phyloP scores from a whole-genome alignment of 2,797 vertebrate genomes.

The Paedocypris micromegethes region DNA sequence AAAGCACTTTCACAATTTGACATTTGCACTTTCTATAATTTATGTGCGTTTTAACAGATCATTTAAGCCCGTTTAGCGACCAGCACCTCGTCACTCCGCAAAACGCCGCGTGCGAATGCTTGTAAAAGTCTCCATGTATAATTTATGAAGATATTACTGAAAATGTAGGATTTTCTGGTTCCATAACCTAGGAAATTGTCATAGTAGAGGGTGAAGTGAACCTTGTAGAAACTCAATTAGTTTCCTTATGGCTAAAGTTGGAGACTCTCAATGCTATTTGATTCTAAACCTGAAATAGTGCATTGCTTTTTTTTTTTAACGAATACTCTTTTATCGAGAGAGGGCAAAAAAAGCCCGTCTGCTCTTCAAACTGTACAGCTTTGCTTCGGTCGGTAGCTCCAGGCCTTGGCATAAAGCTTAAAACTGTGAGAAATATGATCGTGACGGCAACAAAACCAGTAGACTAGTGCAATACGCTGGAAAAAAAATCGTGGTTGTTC shows the following conservation, averaged over 20 bases:
- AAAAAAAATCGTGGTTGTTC: conserved; percentile 26
- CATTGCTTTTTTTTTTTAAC: conserved; percentile 47
- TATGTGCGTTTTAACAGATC: no score
- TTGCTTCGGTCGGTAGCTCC: conserved; percentile 37
- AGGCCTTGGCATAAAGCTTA: conserved; percentile 27
- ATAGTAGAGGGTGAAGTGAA: conserved; percentile 30
- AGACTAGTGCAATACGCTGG: conserved; percentile 29
- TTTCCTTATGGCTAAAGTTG: conserved; percentile 29
- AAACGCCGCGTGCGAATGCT: conserved; percentile 14
- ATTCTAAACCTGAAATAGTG: conserved; percentile 43
- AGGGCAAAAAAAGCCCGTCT: conserved; percentile 35
- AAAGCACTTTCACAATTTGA: no score
- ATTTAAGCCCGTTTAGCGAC: background rate
- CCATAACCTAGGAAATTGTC: conserved; percentile 33
- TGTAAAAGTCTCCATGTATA: conserved; percentile 33
- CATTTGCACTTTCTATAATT: no score
- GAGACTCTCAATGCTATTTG: conserved; percentile 22
- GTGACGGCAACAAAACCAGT: conserved; percentile 28
- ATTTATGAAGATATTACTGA: conserved; percentile 35
- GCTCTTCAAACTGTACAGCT: conserved; percentile 35
- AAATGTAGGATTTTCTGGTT: conserved; percentile 38
- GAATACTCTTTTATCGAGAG: conserved; percentile 8
- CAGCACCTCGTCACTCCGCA: background rate
- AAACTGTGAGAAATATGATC: conserved; percentile 23
- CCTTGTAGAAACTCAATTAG: conserved; percentile 36